phyloP scores from a whole-genome alignment of 2,888 invertebrate genomes.

The Troides oblongomaculatus region DNA sequence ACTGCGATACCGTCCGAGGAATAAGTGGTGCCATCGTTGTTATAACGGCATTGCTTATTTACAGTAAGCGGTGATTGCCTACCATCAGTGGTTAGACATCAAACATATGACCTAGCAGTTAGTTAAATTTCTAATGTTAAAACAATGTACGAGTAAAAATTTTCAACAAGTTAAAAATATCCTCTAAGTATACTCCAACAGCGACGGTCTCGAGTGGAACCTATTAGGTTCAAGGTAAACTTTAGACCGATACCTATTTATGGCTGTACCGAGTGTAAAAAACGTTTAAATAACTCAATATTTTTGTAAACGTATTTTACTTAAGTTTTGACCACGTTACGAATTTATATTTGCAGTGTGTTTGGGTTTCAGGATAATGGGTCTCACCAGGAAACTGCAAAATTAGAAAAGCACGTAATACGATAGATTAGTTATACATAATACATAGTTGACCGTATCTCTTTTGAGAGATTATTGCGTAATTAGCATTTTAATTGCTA shows the following conservation, averaged over 20 bases:
- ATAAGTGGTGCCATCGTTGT: slow-evolving; percentile 33
- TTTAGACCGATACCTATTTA: background rate
- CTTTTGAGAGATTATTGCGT: too few species aligned
- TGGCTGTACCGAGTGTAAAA: background rate
- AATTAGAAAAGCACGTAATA: background rate
- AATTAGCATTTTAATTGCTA: too few species aligned
- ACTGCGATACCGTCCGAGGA: slow-evolving; percentile 35
- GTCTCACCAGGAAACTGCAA: background rate
- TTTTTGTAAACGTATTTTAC: slow-evolving; percentile 2
- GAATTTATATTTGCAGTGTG: background rate
- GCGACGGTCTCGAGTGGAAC: background rate
- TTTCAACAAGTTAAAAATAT: background rate
- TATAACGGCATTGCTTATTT: slow-evolving; percentile 29
- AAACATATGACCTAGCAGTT: background rate
- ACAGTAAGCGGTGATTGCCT: slow-evolving; percentile 7
- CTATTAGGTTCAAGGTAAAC: background rate
- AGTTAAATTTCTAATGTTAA: background rate
- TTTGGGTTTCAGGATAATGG: background rate
- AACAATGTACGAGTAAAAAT: too few species aligned
- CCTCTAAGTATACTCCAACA: background rate
- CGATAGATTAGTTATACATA: background rate
- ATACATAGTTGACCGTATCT: too few species aligned
- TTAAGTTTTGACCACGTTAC: slow-evolving; percentile 14
- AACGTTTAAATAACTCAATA: background rate
- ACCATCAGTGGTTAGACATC: background rate